Evolutionary conservation across 1,140 invertebrate species (phyloP).

Genomic region (Ceratina australensis): DNA sequence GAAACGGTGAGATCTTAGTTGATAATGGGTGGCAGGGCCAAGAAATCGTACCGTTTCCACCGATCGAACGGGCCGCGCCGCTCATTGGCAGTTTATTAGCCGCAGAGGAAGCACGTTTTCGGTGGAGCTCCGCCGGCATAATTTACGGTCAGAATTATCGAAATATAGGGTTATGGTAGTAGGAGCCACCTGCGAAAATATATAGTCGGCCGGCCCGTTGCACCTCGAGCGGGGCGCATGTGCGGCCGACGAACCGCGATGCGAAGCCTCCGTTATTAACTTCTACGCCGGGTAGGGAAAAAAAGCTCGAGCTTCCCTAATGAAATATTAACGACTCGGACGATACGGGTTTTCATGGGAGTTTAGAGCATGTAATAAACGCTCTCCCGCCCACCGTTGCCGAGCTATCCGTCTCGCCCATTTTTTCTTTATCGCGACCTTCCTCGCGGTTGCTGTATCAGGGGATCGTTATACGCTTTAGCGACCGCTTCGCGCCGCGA

Average conservation of each 20-base stretch:
- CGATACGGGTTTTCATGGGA: slow-evolving; percentile 44
- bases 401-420: slow-evolving; percentile 24
- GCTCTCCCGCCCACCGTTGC: background rate
- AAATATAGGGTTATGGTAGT: slow-evolving; percentile 54
- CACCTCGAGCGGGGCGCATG: slow-evolving; percentile 10
- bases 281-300: slow-evolving; percentile 22
- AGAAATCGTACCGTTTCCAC: background rate
- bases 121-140: slow-evolving; percentile 9
- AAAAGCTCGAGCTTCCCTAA: slow-evolving; percentile 43
- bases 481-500: background rate
- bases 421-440: slow-evolving; percentile 34
- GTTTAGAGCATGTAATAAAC: slow-evolving; percentile 51
- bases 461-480: background rate
- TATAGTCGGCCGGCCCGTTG: slow-evolving; percentile 5
- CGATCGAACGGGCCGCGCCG: background rate
- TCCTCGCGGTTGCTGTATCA: background rate
- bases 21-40: background rate
- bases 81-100: slow-evolving; percentile 33
- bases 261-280: slow-evolving; percentile 57
- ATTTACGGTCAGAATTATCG: slow-evolving; percentile 53
- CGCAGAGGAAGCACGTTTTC: slow-evolving; percentile 33
- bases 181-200: slow-evolving; percentile 44
- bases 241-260: slow-evolving; percentile 38
- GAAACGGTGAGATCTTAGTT: background rate
- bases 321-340: slow-evolving; percentile 63